phyloP scores from a whole-genome alignment of 2,888 invertebrate species.

The Microctonus hyperodae region DNA sequence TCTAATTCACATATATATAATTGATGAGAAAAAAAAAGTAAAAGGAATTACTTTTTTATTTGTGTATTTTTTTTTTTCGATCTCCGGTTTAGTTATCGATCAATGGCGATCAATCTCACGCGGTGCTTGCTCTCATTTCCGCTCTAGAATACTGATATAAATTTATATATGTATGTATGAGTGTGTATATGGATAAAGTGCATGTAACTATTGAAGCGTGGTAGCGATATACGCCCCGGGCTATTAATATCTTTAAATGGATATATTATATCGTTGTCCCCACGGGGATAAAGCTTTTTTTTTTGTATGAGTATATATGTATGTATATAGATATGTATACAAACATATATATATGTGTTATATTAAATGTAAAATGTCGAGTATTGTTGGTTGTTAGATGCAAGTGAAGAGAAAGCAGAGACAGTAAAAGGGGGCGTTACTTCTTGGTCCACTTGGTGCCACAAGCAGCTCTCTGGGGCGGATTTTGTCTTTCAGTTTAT shows the following conservation, averaged over 20 bases:
- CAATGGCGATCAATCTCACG: slow-evolving; percentile 9
- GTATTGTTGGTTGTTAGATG: neutral
- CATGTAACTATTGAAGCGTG: neutral
- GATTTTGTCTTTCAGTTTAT: neutral
- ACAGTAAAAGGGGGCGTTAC: slow-evolving; percentile 29
- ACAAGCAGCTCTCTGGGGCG: slow-evolving; percentile 31
- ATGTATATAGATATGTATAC: too few species aligned
- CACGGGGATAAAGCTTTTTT: neutral
- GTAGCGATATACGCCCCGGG: slow-evolving; percentile 15
- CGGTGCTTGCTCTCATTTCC: slow-evolving; percentile 19
- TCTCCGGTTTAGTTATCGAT: neutral
- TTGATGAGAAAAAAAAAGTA: neutral
- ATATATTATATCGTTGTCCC: slow-evolving; percentile 9
- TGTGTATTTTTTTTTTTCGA: neutral
- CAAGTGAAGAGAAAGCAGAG: neutral
- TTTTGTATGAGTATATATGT: too few species aligned
- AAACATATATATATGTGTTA: too few species aligned
- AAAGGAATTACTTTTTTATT: neutral
- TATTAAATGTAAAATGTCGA: neutral
- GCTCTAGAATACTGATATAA: slow-evolving; percentile 11
- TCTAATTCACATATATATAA: neutral
- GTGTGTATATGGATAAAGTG: neutral
- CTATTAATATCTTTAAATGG: slow-evolving; percentile 30
- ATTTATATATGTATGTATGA: slow-evolving; percentile 1
- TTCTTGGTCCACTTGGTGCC: slow-evolving; percentile 35